These are phyloP conservation scores for Dryomyza anilis DNA, from an alignment of 2,888 invertebrate species.

Conservation along the genomic window DNA sequence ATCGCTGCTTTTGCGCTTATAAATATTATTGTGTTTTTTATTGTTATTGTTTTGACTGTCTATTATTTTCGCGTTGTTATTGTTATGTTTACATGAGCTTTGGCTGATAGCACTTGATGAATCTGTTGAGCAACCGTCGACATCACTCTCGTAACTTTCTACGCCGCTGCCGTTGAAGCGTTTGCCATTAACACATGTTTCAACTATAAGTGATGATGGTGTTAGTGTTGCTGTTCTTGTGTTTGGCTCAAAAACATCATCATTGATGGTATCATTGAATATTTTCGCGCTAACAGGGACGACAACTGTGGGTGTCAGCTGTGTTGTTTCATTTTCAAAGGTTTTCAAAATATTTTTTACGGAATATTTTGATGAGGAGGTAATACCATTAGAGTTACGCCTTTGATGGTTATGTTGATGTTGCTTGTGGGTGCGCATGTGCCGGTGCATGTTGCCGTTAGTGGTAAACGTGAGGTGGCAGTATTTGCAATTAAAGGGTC, in stretches of 20 bases:
- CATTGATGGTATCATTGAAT: conserved; percentile 26
- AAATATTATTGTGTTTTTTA: conserved; percentile 49
- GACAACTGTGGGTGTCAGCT: conserved; percentile 27
- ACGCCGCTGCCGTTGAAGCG: conserved; percentile 44
- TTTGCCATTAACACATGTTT: conserved; percentile 42
- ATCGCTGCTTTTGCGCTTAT: conserved; percentile 51
- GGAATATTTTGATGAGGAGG: background rate
- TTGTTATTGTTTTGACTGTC: conserved; percentile 45
- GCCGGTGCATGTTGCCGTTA: conserved; percentile 85
- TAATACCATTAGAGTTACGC: conserved; percentile 46
- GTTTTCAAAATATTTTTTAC: conserved; percentile 34
- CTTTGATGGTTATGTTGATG: conserved; percentile 57
- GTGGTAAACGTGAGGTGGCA: conserved; percentile 83
- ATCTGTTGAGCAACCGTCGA: conserved; percentile 62
- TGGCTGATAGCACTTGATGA: conserved; percentile 60
- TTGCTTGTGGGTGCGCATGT: conserved; percentile 74
- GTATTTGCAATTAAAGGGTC: conserved; percentile 78
- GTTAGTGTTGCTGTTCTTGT: conserved; percentile 27
- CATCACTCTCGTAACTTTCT: conserved; percentile 67
- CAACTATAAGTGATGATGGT: conserved; percentile 24
- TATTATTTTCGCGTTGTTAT: conserved; percentile 57
- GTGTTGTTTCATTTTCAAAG: conserved; percentile 33
- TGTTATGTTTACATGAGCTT: conserved; percentile 53
- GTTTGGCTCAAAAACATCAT: conserved; percentile 28
- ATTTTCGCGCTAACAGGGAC: conserved; percentile 24